phyloP scores from a whole-genome alignment of 2,113 vertebrate genomes.

The Pelobates fuscus region DNA sequence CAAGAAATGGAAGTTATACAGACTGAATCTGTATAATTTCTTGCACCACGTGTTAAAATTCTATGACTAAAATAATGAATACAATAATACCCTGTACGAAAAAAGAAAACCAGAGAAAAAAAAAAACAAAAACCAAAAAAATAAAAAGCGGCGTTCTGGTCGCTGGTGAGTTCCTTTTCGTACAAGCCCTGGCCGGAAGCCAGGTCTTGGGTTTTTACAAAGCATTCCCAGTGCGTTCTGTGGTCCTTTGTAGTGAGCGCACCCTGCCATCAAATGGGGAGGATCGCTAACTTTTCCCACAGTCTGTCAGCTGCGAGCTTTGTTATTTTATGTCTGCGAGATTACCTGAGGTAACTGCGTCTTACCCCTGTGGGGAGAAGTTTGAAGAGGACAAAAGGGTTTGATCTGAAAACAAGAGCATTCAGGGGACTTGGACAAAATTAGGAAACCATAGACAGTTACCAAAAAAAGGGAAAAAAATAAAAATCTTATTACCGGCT shows the following conservation, averaged over 20 bases:
- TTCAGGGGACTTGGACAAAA: slow-evolving; percentile 24
- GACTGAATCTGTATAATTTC: too few relatives aligned
- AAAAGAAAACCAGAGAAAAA: too few relatives aligned
- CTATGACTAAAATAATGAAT: too few relatives aligned
- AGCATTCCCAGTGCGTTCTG: slow-evolving; percentile 24
- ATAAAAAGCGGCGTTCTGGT: too few relatives aligned
- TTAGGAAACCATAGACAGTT: slow-evolving; percentile 42
- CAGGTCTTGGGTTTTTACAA: slow-evolving; percentile 48
- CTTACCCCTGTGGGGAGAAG: slow-evolving; percentile 33
- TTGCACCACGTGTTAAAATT: too few relatives aligned
- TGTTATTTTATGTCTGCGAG: not conserved
- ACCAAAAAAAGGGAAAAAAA: slow-evolving; percentile 9
- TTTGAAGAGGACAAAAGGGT: slow-evolving; percentile 38
- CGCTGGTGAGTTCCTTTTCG: not conserved
- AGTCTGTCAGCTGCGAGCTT: not conserved
- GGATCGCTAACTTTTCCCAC: slow-evolving; percentile 29
- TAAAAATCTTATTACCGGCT: not conserved
- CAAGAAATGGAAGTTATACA: too few relatives aligned
- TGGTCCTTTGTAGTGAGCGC: slow-evolving; percentile 10
- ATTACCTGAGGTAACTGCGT: slow-evolving; percentile 37
- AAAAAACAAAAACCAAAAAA: too few relatives aligned
- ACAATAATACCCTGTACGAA: too few relatives aligned
- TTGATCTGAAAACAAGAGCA: slow-evolving; percentile 42
- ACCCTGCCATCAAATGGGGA: not conserved
- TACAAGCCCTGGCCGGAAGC: slow-evolving; percentile 16